Evolutionary conservation across 2,113 vertebrate species (phyloP).

Genomic region (Saguinus midas): DNA sequence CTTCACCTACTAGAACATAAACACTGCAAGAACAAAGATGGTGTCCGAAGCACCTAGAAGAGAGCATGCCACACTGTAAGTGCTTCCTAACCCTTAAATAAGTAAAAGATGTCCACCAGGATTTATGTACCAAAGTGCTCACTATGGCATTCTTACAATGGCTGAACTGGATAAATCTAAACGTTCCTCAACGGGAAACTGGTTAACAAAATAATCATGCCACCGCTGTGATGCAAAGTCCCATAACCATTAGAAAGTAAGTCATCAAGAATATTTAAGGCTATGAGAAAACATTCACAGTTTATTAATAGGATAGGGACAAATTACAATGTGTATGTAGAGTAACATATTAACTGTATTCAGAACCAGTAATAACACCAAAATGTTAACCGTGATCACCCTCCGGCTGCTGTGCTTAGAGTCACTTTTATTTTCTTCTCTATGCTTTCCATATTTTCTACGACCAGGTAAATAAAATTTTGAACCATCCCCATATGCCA

Average conservation of each 20-base stretch:
- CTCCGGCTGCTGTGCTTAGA: background rate
- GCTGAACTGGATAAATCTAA: background rate
- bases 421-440: background rate
- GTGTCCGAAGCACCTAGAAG: background rate
- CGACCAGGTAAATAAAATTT: background rate
- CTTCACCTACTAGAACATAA: background rate
- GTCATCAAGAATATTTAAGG: background rate
- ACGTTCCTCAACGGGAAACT: background rate
- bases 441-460: conserved; percentile 2
- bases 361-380: background rate
- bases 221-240: background rate
- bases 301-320: background rate
- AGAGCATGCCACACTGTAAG: background rate
- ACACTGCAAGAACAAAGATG: background rate
- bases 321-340: background rate
- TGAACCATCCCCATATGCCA: background rate
- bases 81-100: background rate
- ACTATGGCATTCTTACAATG: background rate
- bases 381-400: background rate
- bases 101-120: background rate
- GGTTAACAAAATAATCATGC: background rate
- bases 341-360: background rate
- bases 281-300: background rate
- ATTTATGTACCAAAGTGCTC: background rate
- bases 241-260: background rate